phyloP scores from a whole-genome alignment of 2,888 invertebrate species.

The Himalopsyche japonica region DNA sequence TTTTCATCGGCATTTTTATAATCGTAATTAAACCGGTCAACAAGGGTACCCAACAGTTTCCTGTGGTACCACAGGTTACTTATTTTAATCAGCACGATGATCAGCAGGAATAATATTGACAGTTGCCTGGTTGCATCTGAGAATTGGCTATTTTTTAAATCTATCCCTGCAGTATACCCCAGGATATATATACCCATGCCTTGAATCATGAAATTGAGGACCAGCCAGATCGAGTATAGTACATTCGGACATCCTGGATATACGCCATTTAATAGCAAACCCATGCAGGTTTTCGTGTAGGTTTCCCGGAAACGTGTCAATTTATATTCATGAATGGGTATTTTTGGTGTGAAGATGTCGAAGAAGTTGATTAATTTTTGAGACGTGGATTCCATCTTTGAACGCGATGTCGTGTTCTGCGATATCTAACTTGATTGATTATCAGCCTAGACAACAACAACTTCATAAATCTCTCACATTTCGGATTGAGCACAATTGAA shows the following conservation, averaged over 20 bases:
- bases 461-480: no score
- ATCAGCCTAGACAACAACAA: no score
- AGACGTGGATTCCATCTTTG: neutral
- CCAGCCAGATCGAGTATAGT: neutral
- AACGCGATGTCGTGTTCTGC: neutral
- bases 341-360: neutral
- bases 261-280: slow-evolving; percentile 11
- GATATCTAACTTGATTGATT: no score
- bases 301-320: neutral
- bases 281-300: slow-evolving; percentile 2
- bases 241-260: neutral
- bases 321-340: neutral
- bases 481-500: no score
- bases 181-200: neutral
- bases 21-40: slow-evolving; percentile 46
- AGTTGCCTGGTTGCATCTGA: slow-evolving; percentile 32
- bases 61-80: slow-evolving; percentile 44
- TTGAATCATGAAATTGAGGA: neutral
- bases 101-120: slow-evolving; percentile 23
- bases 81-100: slow-evolving; percentile 26
- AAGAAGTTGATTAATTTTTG: neutral
- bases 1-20: slow-evolving; percentile 43
- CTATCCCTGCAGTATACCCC: neutral
- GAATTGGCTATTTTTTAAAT: slow-evolving; percentile 14
- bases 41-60: slow-evolving; percentile 44